Percentiles rank a stretch among this genome's conserved stretches.
Conservation (phyloP, 2,113 vertebrate species). For the Leptobrachium leishanense region DNA sequence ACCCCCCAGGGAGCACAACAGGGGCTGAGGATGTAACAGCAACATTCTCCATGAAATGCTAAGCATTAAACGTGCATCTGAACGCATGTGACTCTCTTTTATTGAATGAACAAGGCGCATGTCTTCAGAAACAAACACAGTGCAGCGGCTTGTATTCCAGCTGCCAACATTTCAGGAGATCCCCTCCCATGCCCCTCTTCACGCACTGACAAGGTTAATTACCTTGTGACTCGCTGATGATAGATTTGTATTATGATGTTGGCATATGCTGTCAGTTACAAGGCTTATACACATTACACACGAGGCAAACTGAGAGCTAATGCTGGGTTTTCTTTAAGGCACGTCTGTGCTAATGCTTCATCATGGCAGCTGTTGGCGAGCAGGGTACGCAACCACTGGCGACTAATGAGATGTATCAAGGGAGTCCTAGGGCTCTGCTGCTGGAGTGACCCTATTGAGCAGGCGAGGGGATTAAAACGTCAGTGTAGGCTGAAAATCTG, state of each 20-base stretch:
- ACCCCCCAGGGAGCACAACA: no score
- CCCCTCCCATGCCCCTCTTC: neutral
- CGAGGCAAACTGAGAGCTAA: neutral
- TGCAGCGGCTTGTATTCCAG: neutral
- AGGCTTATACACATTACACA: conserved; percentile 25
- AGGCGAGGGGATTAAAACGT: no score
- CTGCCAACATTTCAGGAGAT: conserved; percentile 14
- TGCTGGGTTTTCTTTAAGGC: neutral
- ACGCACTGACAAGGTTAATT: conserved; percentile 34
- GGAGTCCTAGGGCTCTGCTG: no score
- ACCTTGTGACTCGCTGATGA: conserved; percentile 28
- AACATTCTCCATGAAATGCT: neutral
- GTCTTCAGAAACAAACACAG: conserved; percentile 17
- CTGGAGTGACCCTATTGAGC: no score
- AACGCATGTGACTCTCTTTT: neutral
- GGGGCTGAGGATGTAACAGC: neutral
- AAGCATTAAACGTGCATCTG: conserved; percentile 2
- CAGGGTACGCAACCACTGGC: no score
- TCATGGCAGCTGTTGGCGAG: conserved; percentile 19
- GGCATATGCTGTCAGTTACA: conserved; percentile 10
- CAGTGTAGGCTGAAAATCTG: no score
- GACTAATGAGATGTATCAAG: no score
- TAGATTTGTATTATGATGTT: conserved; percentile 32
- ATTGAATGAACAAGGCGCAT: neutral
- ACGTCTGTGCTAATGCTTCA: conserved; percentile 9